Percentiles rank a stretch among this genome's conserved stretches.
Conservation (phyloP, 2,113 vertebrate species). For the Parotia lawesii region DNA sequence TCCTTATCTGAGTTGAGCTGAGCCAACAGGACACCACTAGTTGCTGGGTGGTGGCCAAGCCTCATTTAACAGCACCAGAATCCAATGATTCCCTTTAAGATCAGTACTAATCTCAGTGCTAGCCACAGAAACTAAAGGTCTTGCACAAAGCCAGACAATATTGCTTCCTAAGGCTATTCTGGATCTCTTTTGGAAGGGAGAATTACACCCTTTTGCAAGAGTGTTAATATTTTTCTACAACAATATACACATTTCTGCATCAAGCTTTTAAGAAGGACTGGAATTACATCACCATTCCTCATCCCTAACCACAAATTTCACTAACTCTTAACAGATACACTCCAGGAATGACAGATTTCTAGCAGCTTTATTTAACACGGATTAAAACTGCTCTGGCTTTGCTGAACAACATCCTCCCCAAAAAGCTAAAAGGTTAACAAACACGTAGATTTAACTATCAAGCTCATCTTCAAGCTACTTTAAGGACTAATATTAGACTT, state of each 20-base stretch:
- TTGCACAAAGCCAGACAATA: not conserved
- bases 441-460: not conserved
- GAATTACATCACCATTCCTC: not conserved
- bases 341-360: not conserved
- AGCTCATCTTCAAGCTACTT: not conserved
- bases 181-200: not conserved
- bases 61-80: not conserved
- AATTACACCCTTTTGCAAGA: not conserved
- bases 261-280: not conserved
- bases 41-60: not conserved
- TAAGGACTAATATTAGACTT: not conserved
- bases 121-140: not conserved
- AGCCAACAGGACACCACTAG: not conserved
- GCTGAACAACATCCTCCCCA: not conserved
- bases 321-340: not conserved
- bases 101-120: not conserved
- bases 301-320: not conserved
- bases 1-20: not conserved
- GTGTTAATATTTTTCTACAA: not conserved
- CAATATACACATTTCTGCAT: not conserved
- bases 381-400: not conserved
- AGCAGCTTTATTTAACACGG: not conserved
- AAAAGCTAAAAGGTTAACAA: not conserved
- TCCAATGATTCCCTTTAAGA: not conserved
- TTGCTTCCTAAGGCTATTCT: not conserved